Conservation (phyloP, 2,888 invertebrate genomes). For the Mimumesa dahlbomi region DNA sequence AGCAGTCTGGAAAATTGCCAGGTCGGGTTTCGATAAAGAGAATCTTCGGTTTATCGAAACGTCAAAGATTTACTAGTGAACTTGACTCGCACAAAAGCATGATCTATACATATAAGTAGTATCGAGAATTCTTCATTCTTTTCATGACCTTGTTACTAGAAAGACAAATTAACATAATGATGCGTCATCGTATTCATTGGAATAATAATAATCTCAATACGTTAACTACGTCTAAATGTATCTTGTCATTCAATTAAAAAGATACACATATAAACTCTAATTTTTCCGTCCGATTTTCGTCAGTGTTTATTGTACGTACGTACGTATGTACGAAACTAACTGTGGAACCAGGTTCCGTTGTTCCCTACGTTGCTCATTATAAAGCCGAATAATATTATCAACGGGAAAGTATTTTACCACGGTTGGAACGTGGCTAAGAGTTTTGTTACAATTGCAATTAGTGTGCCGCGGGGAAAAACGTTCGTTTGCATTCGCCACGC, state of each 20-base stretch:
- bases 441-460: constrained; percentile 15
- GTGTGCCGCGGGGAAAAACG: neutral
- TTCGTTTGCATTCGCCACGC: neutral
- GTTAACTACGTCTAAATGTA: too few species aligned
- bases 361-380: too few species aligned
- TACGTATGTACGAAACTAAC: too few species aligned
- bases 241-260: too few species aligned
- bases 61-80: constrained; percentile 39
- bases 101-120: constrained; percentile 15
- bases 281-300: too few species aligned
- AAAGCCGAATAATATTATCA: neutral
- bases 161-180: too few species aligned
- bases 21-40: constrained; percentile 34
- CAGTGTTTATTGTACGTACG: too few species aligned
- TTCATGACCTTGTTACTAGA: neutral
- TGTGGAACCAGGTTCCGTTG: too few species aligned
- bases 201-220: too few species aligned
- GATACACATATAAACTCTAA: too few species aligned
- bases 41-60: constrained; percentile 51
- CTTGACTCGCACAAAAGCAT: constrained; percentile 31
- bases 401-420: too few species aligned
- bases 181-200: too few species aligned
- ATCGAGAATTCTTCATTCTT: constrained; percentile 21
- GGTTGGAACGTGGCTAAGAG: neutral
- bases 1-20: constrained; percentile 59